Conservation (phyloP, 2,113 vertebrate genomes). For the Struthio camelus region DNA sequence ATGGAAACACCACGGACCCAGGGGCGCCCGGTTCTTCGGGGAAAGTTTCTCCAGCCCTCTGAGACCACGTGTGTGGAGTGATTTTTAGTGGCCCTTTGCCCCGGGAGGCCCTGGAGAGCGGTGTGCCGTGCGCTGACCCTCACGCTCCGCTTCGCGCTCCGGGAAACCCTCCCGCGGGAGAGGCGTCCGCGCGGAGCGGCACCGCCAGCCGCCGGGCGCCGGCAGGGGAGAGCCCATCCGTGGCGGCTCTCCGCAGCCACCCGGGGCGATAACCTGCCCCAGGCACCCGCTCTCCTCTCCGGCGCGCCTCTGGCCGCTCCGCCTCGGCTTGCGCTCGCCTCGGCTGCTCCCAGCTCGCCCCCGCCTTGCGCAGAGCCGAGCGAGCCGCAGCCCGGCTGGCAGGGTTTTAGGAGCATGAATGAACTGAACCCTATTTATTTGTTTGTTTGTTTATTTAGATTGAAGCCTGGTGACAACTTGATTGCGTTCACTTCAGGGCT, state of each 20-base stretch:
- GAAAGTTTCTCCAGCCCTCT: not conserved
- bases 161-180: too few relatives aligned
- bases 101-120: not conserved
- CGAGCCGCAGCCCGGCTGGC: not conserved
- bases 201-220: too few relatives aligned
- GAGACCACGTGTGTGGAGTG: not conserved
- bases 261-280: too few relatives aligned
- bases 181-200: too few relatives aligned
- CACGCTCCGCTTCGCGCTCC: too few relatives aligned
- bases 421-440: not conserved
- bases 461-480: not conserved
- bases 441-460: not conserved
- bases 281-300: not conserved
- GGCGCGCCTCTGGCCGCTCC: accelerated
- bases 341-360: not conserved
- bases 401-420: accelerated
- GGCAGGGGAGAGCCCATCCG: too few relatives aligned
- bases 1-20: too few relatives aligned
- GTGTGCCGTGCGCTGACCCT: too few relatives aligned
- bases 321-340: not conserved
- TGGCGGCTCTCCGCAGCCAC: not conserved
- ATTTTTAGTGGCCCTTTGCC: not conserved
- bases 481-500: not conserved
- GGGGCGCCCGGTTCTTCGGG: too few relatives aligned
- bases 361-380: accelerated